Evolutionary conservation across 1,140 invertebrate species (phyloP).

Genomic region (Theocolax elegans): DNA sequence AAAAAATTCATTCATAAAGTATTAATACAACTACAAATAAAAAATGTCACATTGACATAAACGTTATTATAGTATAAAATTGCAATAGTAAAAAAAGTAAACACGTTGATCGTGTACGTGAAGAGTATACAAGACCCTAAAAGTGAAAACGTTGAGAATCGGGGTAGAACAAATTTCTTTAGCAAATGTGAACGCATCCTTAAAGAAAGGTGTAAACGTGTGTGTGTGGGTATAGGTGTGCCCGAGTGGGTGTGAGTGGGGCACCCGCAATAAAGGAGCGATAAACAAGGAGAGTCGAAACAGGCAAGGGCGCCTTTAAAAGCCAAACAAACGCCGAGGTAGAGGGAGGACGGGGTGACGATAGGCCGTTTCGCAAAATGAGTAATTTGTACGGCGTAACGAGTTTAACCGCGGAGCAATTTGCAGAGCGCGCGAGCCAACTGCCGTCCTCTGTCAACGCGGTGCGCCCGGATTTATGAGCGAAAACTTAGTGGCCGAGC

Average conservation of each 20-base stretch:
- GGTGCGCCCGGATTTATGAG: slow-evolving; percentile 50
- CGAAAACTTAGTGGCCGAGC: slow-evolving; percentile 40
- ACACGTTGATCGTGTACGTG: no score
- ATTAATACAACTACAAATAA: no score
- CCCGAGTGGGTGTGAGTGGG: no score
- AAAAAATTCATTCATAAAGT: no score
- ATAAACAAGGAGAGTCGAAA: slow-evolving; percentile 20
- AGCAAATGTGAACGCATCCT: neutral
- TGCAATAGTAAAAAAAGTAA: no score
- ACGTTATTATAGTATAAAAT: no score
- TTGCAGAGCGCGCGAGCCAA: slow-evolving; percentile 30
- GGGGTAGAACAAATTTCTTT: neutral
- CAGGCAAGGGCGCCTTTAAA: neutral
- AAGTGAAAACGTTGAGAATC: no score
- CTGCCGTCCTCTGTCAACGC: slow-evolving; percentile 43
- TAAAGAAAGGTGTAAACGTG: no score
- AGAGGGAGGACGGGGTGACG: neutral
- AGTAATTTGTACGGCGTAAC: slow-evolving; percentile 42
- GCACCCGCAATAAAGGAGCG: slow-evolving; percentile 13
- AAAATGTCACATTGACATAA: no score
- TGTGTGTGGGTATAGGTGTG: no score
- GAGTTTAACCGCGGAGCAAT: slow-evolving; percentile 41
- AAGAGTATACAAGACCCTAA: no score
- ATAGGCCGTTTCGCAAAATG: slow-evolving; percentile 33
- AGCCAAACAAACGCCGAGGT: slow-evolving; percentile 17